A percentile compares a stretch with the other conserved stretches of the same genome.
Evolutionary conservation across 37 sponge, comb jelly and placozoan species (phyloP).

Genomic region (Hexactinellida sp.): DNA sequence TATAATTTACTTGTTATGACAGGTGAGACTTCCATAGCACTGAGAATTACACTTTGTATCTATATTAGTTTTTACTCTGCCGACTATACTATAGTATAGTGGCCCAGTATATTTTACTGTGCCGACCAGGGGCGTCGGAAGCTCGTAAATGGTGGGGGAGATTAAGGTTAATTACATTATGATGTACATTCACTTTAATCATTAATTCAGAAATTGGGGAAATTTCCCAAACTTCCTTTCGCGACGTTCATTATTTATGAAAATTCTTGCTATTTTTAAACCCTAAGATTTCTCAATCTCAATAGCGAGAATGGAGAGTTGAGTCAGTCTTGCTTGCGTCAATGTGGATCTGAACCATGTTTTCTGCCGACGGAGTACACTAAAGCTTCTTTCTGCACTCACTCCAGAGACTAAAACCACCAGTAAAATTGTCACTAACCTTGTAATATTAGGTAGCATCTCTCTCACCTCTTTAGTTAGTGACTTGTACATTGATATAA

Average conservation of each 20-base stretch:
- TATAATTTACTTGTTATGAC: no score
- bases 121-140: constrained; percentile 14
- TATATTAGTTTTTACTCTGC: no score
- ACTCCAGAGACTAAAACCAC: not conserved
- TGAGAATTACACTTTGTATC: no score
- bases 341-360: constrained; percentile 3
- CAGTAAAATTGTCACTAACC: not conserved
- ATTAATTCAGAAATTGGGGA: not conserved
- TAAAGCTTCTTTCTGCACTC: not conserved
- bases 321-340: not conserved
- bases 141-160: not conserved
- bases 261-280: not conserved
- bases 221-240: constrained; percentile 13
- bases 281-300: not conserved
- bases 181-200: not conserved
- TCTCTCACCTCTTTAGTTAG: constrained; percentile 3
- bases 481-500: constrained; percentile 15
- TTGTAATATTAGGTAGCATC: constrained; percentile 2
- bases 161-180: not conserved
- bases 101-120: no score
- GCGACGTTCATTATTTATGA: not conserved
- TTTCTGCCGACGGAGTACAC: not conserved
- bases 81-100: no score
- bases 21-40: no score
- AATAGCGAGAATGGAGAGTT: not conserved